A percentile compares a stretch with the other conserved stretches of the same genome.
phyloP scores from a whole-genome alignment of 2,797 vertebrate genomes.

The Acanthurus tractus region DNA sequence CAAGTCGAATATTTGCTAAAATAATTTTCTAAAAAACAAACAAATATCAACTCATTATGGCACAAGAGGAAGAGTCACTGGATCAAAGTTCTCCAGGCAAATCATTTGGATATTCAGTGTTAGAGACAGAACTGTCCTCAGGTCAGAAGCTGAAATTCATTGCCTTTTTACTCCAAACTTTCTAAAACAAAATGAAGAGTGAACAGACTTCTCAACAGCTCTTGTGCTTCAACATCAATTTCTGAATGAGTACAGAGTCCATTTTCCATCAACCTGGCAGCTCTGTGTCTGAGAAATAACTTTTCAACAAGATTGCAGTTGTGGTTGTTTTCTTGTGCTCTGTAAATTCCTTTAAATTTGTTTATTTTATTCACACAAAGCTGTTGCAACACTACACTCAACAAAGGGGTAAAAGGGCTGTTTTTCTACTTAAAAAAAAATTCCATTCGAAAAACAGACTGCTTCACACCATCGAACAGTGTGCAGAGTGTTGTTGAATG shows the following conservation, averaged over 20 bases:
- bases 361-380: constrained; percentile 12
- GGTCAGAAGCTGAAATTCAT: constrained; percentile 26
- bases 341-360: neutral
- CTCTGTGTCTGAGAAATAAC: neutral
- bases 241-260: neutral
- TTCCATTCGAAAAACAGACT: neutral
- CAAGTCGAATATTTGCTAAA: no score
- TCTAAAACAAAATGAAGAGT: constrained; percentile 24
- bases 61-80: no score
- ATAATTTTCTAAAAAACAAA: no score
- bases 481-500: neutral
- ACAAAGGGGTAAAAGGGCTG: neutral
- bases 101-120: neutral
- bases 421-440: neutral
- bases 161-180: constrained; percentile 9
- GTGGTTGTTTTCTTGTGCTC: neutral
- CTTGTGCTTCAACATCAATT: constrained; percentile 13
- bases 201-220: constrained; percentile 8
- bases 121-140: constrained; percentile 18
- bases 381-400: neutral
- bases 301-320: neutral
- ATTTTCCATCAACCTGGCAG: constrained; percentile 13
- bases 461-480: neutral
- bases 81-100: no score
- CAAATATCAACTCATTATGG: no score